phyloP scores from a whole-genome alignment of 2,888 invertebrate genomes.

The Galeruca laticollis region DNA sequence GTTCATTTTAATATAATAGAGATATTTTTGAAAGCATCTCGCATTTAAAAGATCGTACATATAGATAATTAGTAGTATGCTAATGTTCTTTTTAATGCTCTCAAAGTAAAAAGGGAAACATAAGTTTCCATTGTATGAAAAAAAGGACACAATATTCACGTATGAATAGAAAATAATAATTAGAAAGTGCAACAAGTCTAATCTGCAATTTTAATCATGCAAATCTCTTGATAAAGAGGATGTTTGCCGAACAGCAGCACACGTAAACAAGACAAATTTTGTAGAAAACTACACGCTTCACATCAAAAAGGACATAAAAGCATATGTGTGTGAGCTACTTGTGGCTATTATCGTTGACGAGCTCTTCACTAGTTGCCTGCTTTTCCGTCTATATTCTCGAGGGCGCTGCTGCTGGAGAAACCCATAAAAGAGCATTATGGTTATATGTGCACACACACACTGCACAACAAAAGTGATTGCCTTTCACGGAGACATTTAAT shows the following conservation, averaged over 20 bases:
- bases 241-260: conserved; percentile 49
- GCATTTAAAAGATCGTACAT: not conserved
- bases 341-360: conserved; percentile 65
- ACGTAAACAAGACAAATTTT: conserved; percentile 63
- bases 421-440: conserved; percentile 55
- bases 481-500: conserved; percentile 47
- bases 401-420: conserved; percentile 54
- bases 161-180: conserved; percentile 41
- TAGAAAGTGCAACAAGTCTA: conserved; percentile 48
- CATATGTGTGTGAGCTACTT: conserved; percentile 64
- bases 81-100: not conserved
- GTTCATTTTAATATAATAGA: too few relatives aligned
- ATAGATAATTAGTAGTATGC: not conserved
- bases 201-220: conserved; percentile 49
- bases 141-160: conserved; percentile 19
- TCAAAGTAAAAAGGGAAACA: conserved; percentile 1
- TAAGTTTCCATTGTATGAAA: conserved; percentile 30
- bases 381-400: conserved; percentile 56
- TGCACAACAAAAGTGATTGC: conserved; percentile 26
- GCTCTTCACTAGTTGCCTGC: conserved; percentile 60
- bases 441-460: conserved; percentile 46
- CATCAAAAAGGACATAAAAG: conserved; percentile 63
- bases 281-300: conserved; percentile 62
- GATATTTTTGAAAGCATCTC: not conserved
- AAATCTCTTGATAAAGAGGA: conserved; percentile 48